phyloP scores from a whole-genome alignment of 1,140 invertebrate species.

The Bombus ignitus region DNA sequence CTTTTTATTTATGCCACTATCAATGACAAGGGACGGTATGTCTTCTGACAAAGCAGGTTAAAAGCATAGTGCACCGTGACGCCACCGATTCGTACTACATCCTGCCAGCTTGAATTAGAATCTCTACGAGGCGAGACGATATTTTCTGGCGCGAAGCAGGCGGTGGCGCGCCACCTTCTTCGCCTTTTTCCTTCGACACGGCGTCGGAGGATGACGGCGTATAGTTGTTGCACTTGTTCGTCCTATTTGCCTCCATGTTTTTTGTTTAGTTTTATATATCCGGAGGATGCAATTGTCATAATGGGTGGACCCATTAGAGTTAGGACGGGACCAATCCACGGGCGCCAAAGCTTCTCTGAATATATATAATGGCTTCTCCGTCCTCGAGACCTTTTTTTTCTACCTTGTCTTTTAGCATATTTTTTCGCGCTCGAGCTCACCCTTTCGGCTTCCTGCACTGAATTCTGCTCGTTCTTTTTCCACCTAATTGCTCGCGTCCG shows the following conservation, averaged over 20 bases:
- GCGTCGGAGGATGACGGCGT: neutral
- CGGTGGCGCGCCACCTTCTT: neutral
- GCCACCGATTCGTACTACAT: neutral
- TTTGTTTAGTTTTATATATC: slow-evolving; percentile 69
- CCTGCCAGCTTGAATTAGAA: neutral
- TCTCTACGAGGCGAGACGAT: neutral
- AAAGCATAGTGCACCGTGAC: neutral
- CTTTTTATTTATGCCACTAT: neutral
- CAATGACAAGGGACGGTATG: neutral
- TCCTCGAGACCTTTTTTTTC: slow-evolving; percentile 38
- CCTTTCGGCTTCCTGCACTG: slow-evolving; percentile 25
- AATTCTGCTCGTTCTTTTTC: slow-evolving; percentile 40
- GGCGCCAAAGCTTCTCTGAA: slow-evolving; percentile 28
- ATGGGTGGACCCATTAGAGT: slow-evolving; percentile 70
- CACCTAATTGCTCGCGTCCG: slow-evolving; percentile 46
- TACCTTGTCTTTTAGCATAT: slow-evolving; percentile 29
- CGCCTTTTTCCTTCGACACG: neutral
- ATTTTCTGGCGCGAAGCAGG: neutral
- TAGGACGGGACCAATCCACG: slow-evolving; percentile 49
- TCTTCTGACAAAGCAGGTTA: neutral
- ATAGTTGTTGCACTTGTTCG: slow-evolving; percentile 32
- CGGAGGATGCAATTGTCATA: slow-evolving; percentile 74
- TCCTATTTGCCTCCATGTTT: slow-evolving; percentile 3
- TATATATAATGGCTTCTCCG: slow-evolving; percentile 70
- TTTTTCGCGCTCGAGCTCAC: slow-evolving; percentile 44